Conservation (phyloP, 2,113 vertebrate genomes). For the Dasyurus viverrinus region DNA sequence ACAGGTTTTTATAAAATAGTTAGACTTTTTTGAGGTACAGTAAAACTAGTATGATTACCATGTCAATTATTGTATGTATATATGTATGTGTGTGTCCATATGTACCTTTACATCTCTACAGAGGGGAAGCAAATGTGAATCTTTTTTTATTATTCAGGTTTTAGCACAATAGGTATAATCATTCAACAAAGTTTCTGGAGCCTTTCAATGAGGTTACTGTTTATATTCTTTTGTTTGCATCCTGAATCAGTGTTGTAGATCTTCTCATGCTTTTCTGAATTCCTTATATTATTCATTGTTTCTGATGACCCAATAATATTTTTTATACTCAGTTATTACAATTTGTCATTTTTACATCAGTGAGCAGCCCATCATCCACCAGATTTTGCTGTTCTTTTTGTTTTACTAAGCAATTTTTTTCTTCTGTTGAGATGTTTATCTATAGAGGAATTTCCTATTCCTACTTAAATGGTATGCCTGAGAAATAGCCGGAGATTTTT, state of each 20-base stretch:
- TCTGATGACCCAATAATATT: neutral
- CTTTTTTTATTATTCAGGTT: neutral
- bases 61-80: neutral
- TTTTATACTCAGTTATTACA: neutral
- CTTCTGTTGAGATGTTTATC: too few relatives aligned
- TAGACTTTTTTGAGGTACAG: neutral
- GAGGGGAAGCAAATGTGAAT: neutral
- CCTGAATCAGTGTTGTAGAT: neutral
- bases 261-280: neutral
- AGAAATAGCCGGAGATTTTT: neutral
- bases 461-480: neutral
- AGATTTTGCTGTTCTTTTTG: too few relatives aligned
- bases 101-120: neutral
- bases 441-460: too few relatives aligned
- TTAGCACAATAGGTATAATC: neutral
- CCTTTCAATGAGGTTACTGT: neutral
- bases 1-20: neutral
- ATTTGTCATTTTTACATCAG: too few relatives aligned
- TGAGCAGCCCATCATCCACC: too few relatives aligned
- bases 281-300: neutral
- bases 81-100: neutral
- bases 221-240: neutral
- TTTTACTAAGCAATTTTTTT: too few relatives aligned
- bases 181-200: neutral
- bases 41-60: neutral